Percentiles rank a stretch among this genome's conserved stretches.
Conservation (phyloP, 2,888 invertebrate species). For the Eugnorisma glareosa region DNA sequence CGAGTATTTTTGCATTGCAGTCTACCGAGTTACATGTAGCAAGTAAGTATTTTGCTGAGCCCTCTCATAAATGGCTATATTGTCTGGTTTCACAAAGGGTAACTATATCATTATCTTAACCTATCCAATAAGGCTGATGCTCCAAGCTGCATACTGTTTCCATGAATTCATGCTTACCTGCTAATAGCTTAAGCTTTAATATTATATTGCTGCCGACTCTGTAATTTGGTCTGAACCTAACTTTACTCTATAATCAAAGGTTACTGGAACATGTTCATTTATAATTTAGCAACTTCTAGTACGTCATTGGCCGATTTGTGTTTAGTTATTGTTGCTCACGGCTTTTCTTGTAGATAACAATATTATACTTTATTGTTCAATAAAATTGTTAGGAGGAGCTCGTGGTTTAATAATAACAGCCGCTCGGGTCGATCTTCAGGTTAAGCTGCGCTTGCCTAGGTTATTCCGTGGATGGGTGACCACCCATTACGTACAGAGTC, state of each 20-base stretch:
- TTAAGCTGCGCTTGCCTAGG: neutral
- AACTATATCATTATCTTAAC: neutral
- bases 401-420: neutral
- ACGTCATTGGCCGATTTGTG: constrained; percentile 2
- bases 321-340: constrained; percentile 16
- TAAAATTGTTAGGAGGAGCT: neutral
- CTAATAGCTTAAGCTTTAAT: constrained; percentile 24
- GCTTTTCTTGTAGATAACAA: neutral
- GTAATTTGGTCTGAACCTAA: constrained; percentile 45
- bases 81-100: neutral
- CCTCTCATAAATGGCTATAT: neutral
- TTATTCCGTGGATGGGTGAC: neutral
- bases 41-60: neutral
- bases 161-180: constrained; percentile 18
- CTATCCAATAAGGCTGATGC: neutral
- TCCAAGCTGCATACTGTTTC: neutral
- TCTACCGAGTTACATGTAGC: neutral
- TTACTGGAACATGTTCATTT: constrained; percentile 50
- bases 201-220: constrained; percentile 38
- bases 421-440: neutral
- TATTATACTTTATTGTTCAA: neutral
- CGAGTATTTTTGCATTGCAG: neutral
- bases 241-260: constrained; percentile 43
- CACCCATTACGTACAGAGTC: neutral
- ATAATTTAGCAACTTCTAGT: constrained; percentile 52